Conservation (phyloP, 2,797 vertebrate genomes). For the Tapera naevia region DNA sequence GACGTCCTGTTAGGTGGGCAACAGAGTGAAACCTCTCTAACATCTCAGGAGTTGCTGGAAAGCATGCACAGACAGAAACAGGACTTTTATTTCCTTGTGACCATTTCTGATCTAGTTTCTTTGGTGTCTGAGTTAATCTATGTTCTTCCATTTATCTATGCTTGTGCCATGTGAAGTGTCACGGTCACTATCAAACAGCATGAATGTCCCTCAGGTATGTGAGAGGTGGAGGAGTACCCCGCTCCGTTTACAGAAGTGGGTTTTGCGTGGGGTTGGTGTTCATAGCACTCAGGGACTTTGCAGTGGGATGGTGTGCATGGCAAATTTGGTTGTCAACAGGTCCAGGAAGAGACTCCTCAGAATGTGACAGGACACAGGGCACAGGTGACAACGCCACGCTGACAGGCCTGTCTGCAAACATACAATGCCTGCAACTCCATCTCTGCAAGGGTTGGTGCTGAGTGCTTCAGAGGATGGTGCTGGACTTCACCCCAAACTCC, state of each 20-base stretch:
- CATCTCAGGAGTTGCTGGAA: not conserved
- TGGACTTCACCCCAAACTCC: not conserved
- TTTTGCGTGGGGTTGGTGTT: not conserved
- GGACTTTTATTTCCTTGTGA: not conserved
- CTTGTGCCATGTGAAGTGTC: not conserved
- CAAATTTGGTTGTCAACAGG: not conserved
- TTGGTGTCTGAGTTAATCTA: not conserved
- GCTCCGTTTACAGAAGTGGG: not conserved
- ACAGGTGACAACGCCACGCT: rapidly evolving
- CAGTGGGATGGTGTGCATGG: too few species aligned
- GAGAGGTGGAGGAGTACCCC: not conserved
- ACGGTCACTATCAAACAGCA: not conserved
- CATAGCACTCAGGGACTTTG: not conserved
- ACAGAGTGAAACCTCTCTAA: not conserved
- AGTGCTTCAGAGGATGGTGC: rapidly evolving
- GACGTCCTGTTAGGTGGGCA: not conserved
- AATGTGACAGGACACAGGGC: not conserved
- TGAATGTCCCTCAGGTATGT: rapidly evolving
- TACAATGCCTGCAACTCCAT: rapidly evolving
- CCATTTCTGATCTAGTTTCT: not conserved
- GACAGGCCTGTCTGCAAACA: not conserved
- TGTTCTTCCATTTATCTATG: not conserved
- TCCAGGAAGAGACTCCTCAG: not conserved
- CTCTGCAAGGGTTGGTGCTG: not conserved
- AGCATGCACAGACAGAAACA: not conserved